Percentiles rank a stretch among this genome's conserved stretches.
Conservation (phyloP, 2,113 vertebrate species). For the Procavia capensis region DNA sequence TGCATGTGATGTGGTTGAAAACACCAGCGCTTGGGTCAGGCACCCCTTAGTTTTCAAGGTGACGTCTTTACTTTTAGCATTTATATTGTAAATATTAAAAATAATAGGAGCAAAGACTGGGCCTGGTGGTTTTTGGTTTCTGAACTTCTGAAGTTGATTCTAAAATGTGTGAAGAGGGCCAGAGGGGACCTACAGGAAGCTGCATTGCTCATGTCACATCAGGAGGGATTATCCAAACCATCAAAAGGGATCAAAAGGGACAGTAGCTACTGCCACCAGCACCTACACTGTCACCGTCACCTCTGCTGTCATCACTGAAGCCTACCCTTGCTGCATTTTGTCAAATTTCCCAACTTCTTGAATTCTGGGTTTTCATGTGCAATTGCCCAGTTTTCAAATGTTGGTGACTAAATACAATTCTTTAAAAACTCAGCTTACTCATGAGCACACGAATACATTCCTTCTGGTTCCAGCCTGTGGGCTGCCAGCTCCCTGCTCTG, state of each 20-base stretch:
- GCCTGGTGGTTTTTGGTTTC: fast-evolving
- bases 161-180: fast-evolving
- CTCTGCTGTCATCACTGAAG: too few relatives aligned
- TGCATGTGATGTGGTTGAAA: too few relatives aligned
- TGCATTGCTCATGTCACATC: background rate
- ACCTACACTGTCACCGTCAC: too few relatives aligned
- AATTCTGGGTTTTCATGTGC: background rate
- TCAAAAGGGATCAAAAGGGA: too few relatives aligned
- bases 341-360: background rate
- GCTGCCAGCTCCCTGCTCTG: background rate
- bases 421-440: background rate
- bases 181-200: fast-evolving
- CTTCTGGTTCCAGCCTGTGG: background rate
- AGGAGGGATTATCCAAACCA: too few relatives aligned
- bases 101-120: background rate
- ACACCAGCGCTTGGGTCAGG: too few relatives aligned
- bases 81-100: background rate
- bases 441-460: fast-evolving
- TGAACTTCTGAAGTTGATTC: background rate
- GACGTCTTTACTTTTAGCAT: too few relatives aligned
- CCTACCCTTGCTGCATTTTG: fast-evolving
- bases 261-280: background rate
- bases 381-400: background rate
- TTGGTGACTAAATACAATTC: background rate
- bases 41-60: too few relatives aligned